phyloP scores from a whole-genome alignment of 64 coral and sea anemone genomes.

The Astreopora myriophthalma region DNA sequence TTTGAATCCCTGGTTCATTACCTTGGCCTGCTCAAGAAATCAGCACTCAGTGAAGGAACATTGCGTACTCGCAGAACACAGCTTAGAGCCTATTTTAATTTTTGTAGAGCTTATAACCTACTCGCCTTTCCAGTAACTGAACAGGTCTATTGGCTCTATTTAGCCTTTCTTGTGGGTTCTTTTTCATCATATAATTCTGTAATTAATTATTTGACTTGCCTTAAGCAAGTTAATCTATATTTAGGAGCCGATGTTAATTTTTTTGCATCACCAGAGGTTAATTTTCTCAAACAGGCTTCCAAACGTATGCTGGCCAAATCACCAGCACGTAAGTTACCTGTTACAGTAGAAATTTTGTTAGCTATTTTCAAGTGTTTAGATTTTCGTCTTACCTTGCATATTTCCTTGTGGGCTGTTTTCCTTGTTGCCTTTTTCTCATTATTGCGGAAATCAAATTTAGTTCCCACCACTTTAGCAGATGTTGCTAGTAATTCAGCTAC shows the following conservation, averaged over 20 bases:
- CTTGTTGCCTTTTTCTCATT: conserved; percentile 25
- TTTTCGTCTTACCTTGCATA: conserved; percentile 17
- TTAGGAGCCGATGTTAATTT: not conserved
- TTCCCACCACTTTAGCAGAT: not conserved
- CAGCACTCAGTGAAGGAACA: conserved; percentile 45
- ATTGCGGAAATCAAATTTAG: too few species aligned
- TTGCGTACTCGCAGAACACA: too few species aligned
- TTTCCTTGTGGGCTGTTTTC: conserved; percentile 28
- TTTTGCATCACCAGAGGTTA: not conserved
- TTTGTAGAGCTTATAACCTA: conserved; percentile 25
- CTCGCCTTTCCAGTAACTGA: conserved; percentile 46
- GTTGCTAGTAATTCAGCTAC: not conserved
- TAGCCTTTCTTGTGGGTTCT: not conserved
- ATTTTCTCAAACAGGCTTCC: not conserved
- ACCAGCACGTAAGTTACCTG: not conserved
- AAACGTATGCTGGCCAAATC: conserved; percentile 7
- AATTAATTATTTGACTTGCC: conserved; percentile 31
- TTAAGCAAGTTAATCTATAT: too few species aligned
- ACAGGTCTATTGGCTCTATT: not conserved
- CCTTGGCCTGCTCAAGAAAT: conserved; percentile 44
- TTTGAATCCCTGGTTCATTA: not conserved
- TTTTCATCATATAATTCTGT: not conserved
- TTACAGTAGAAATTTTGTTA: conserved; percentile 28
- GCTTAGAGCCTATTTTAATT: conserved; percentile 44
- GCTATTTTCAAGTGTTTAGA: not conserved